Percentiles rank a stretch among this genome's conserved stretches.
These are phyloP conservation scores for Steatocranus sp. DNA, from an alignment of 2,797 vertebrate genomes.

Conservation along the genomic window DNA sequence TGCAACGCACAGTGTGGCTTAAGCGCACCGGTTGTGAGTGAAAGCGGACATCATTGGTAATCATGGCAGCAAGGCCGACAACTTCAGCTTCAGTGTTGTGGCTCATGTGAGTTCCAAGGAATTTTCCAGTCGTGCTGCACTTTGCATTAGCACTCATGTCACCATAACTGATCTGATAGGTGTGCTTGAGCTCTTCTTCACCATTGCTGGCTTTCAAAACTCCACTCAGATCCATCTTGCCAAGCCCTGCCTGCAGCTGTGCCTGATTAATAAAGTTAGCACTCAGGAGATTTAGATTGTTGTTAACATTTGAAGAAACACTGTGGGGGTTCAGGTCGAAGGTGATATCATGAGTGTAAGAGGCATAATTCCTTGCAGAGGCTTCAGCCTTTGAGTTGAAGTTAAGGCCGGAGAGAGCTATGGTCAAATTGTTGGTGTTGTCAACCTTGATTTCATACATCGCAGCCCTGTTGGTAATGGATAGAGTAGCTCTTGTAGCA, in stretches of 20 bases:
- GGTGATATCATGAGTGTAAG: conserved; percentile 82
- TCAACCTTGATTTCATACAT: conserved; percentile 76
- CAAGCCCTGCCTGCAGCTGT: conserved; percentile 76
- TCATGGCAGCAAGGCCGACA: conserved; percentile 78
- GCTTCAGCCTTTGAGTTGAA: conserved; percentile 82
- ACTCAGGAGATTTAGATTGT: conserved; percentile 76
- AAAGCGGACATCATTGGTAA: conserved; percentile 79
- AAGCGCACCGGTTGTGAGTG: conserved; percentile 82
- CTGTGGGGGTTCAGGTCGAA: conserved; percentile 79
- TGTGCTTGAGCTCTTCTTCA: conserved; percentile 83
- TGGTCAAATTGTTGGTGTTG: conserved; percentile 76
- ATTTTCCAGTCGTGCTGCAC: conserved; percentile 81
- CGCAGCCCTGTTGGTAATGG: conserved; percentile 77
- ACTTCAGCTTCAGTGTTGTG: conserved; percentile 82
- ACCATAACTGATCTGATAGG: conserved; percentile 78
- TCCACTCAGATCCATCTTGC: conserved; percentile 82
- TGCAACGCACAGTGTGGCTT: conserved; percentile 76
- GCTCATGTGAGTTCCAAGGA: conserved; percentile 77
- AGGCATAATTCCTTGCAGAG: conserved; percentile 66
- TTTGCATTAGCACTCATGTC: conserved; percentile 78
- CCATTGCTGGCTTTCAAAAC: conserved; percentile 76
- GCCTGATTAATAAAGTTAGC: conserved; percentile 77
- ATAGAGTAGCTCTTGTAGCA: conserved; percentile 73
- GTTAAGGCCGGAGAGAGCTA: conserved; percentile 75
- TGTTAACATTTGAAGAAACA: conserved; percentile 74